A percentile compares a stretch with the other conserved stretches of the same genome.
Conservation (phyloP, 1,140 invertebrate species). For the Drosophila novamexicana region DNA sequence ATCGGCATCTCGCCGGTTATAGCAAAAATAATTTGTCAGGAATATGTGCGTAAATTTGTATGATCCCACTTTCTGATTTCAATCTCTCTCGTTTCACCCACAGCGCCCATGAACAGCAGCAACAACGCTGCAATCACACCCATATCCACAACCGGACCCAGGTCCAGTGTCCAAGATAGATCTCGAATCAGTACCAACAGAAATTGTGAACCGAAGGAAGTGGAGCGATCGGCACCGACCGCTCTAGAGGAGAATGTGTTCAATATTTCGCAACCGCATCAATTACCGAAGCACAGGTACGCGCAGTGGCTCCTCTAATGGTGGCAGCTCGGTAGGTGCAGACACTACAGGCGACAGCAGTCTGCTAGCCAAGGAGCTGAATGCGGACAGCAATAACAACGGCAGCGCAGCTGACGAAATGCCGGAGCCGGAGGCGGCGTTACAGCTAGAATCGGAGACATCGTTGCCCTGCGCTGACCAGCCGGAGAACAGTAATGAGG, state of each 20-base stretch:
- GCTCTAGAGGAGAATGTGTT: conserved; percentile 75
- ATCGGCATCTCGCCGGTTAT: conserved; percentile 22
- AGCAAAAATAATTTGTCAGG: conserved; percentile 18
- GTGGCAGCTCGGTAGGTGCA: conserved; percentile 32
- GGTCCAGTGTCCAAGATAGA: conserved; percentile 9
- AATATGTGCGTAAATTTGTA: conserved; percentile 55
- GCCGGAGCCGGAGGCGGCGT: conserved; percentile 13
- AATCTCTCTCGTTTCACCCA: conserved; percentile 21
- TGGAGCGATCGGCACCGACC: conserved; percentile 8
- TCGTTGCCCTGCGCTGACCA: conserved; percentile 16
- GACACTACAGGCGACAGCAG: conserved; percentile 20
- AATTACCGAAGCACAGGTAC: conserved; percentile 75
- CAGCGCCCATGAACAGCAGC: conserved; percentile 28
- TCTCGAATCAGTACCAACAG: conserved; percentile 4
- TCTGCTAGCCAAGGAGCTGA: conserved; percentile 63
- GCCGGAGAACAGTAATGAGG: conserved; percentile 70
- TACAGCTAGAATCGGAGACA: conserved; percentile 30
- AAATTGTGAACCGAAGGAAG: conserved; percentile 48
- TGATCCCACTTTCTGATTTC: conserved; percentile 23
- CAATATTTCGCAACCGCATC: conserved; percentile 83
- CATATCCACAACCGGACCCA: not conserved
- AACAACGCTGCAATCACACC: not conserved
- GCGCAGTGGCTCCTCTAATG: conserved; percentile 52
- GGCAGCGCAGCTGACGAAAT: conserved; percentile 31
- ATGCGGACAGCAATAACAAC: conserved; percentile 78